Base-by-base conservation (phyloP, 2,888 invertebrate genomes). In the Cerceris ruficornis region DNA sequence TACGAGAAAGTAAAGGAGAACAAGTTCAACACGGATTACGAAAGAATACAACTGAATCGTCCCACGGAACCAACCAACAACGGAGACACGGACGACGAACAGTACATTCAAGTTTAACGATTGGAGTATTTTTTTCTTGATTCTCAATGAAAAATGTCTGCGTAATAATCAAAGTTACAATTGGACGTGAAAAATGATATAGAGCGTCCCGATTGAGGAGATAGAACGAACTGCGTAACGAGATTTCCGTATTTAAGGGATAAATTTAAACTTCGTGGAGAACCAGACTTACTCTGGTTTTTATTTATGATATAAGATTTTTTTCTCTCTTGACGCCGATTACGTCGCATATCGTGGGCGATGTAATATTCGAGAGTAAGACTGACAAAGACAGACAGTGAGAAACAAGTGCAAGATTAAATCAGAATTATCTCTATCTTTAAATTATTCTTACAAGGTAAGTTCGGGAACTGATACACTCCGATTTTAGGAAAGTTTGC, bases 41-140 rank as follows among this genome's bases (percentile, higher is more conserved):
- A 89, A 62, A 87, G 82, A 54, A 86, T 88, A 55, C 73, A 75
- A 61, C 52, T 76, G 55, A 72, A 80, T 7, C 74, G 78, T 59
- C 60, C 68, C 4, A 50, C 79, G 15, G 83, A 85, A 58, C 77
- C 77, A 15, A 78, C 71, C 69, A 77, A 80, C 17, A 89, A 88
- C 15, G 88, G 86, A 0, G 90, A 91, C 39, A 90, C 89, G 13
- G 91, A 92, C 41, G 91, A 92, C 60, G 91, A 91, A 64, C 91
- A 91, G 50, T 92, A 91, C 68, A 87, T 92, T 73, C 90, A 92
- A 75, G 92, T 92, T 15, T 92, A 88, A 75, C 39, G 14, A 59
- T 28, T 57, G 15, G 8, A 17, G 9, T 17, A 1, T 17, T 57
- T 69, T 28, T 28, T 28, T 28, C 28, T 28, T 28, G 28, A 28